A percentile compares a stretch with the other conserved stretches of the same genome.
phyloP scores from a whole-genome alignment of 2,113 vertebrate species.

The Arvicanthis niloticus region DNA sequence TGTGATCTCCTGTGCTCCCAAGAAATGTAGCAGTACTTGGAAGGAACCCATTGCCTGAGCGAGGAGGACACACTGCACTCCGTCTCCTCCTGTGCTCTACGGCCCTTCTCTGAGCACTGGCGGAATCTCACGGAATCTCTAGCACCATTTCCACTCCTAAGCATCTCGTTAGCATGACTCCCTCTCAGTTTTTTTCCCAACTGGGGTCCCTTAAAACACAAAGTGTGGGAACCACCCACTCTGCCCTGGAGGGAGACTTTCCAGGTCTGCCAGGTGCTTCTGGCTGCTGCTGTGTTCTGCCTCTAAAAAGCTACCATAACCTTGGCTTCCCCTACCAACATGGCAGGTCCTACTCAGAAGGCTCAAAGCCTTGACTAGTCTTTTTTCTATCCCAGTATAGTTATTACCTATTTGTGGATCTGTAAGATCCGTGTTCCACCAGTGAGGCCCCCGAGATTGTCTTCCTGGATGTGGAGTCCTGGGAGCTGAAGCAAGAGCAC shows the following conservation, averaged over 20 bases:
- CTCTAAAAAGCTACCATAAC: not conserved
- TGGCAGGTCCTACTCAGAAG: not conserved
- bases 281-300: no score
- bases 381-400: not conserved
- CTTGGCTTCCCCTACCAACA: not conserved
- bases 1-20: not conserved
- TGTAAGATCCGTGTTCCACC: not conserved
- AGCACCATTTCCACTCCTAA: not conserved
- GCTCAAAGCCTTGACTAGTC: not conserved
- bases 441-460: not conserved
- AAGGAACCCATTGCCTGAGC: not conserved
- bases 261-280: not conserved
- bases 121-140: not conserved
- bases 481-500: not conserved
- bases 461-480: not conserved
- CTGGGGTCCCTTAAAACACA: not conserved
- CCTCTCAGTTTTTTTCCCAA: not conserved
- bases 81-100: no score
- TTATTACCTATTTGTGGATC: not conserved
- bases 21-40: not conserved
- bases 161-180: not conserved
- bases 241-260: not conserved
- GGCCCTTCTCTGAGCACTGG: not conserved
- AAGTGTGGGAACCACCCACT: not conserved
- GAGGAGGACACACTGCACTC: no score